Conservation (phyloP, 2,797 vertebrate genomes). For the Onychomys torridus region DNA sequence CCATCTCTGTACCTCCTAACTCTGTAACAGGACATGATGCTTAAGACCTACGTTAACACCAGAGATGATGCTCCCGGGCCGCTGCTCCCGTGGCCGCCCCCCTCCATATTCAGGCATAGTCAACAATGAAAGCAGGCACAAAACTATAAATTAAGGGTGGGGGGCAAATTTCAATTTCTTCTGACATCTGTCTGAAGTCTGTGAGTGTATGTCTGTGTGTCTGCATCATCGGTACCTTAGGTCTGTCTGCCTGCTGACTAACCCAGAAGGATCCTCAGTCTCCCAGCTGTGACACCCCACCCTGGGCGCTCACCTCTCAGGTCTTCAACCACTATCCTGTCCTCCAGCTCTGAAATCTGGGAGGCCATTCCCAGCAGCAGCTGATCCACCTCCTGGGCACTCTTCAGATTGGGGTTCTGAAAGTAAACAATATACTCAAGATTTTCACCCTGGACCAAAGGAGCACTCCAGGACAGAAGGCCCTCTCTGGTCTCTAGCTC, state of each 20-base stretch:
- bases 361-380: constrained; percentile 97
- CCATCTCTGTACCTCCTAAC: not conserved
- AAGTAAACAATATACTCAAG: constrained; percentile 42
- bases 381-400: constrained; percentile 88
- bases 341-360: constrained; percentile 95
- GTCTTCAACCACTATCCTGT: constrained; percentile 94
- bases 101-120: not conserved
- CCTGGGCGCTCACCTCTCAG: constrained; percentile 91
- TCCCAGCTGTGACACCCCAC: not conserved
- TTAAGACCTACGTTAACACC: constrained; percentile 14
- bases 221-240: not conserved
- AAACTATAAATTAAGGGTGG: not conserved
- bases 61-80: no score
- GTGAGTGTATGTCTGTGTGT: not conserved
- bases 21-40: not conserved
- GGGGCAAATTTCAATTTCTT: not conserved
- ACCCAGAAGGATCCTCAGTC: not conserved
- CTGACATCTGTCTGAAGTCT: not conserved
- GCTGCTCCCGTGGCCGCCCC: no score
- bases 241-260: not conserved
- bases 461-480: not conserved
- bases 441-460: not conserved
- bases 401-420: constrained; percentile 89
- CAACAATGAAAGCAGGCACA: constrained; percentile 36
- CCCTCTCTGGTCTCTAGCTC: no score